phyloP scores from a whole-genome alignment of 2,113 vertebrate genomes.

The Herpetotheres cachinnans region DNA sequence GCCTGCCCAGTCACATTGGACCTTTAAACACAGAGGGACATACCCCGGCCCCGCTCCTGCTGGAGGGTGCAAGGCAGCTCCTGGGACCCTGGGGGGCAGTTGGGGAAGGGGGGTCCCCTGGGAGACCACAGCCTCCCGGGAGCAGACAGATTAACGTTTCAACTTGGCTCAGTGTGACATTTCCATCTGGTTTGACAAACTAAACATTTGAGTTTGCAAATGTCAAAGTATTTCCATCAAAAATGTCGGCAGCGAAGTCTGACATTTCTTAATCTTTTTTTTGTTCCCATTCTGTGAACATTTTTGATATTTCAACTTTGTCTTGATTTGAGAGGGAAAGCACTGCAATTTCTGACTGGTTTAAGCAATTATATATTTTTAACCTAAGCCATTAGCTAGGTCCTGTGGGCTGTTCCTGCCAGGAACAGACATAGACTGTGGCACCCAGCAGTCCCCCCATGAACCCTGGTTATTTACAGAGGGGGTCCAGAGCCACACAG shows the following conservation, averaged over 20 bases:
- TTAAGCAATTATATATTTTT: background rate
- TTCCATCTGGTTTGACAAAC: constrained; percentile 63
- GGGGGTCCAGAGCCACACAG: background rate
- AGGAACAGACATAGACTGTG: background rate
- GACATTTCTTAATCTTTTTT: constrained; percentile 61
- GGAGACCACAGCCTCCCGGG: background rate
- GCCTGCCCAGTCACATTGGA: background rate
- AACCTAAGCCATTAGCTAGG: background rate
- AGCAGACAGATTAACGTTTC: constrained; percentile 36
- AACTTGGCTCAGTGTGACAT: constrained; percentile 17
- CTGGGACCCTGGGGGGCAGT: accelerated
- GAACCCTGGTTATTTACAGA: background rate
- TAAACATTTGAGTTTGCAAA: constrained; percentile 62
- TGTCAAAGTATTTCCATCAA: constrained; percentile 63
- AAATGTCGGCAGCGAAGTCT: background rate
- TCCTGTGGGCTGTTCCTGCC: background rate
- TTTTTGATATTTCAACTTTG: constrained; percentile 52
- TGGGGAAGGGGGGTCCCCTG: background rate
- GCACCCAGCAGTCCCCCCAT: background rate
- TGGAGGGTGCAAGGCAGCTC: background rate
- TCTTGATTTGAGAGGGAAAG: constrained; percentile 24
- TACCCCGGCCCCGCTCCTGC: accelerated
- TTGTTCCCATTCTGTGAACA: background rate
- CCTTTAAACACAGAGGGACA: background rate
- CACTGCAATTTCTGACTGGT: background rate